Evolutionary conservation across 2,113 vertebrate genomes (phyloP).

Genomic region (Oxygymnocypris stewartii): DNA sequence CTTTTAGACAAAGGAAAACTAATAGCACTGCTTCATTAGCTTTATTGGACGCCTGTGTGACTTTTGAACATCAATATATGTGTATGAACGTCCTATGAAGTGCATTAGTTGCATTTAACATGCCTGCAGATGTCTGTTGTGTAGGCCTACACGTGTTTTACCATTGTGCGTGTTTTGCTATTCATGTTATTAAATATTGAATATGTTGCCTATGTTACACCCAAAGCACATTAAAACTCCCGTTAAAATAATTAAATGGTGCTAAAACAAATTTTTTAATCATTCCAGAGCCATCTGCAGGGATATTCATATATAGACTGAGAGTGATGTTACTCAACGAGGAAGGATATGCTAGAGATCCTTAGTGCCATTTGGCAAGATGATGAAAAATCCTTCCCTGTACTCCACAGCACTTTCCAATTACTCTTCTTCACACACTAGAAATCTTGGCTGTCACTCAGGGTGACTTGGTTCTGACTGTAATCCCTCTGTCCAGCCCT

Average conservation of each 20-base stretch:
- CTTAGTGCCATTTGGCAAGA: constrained; percentile 58
- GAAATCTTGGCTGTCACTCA: constrained; percentile 61
- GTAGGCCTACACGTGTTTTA: neutral
- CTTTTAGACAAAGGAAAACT: constrained; percentile 65
- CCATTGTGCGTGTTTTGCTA: neutral
- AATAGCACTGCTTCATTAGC: constrained; percentile 72
- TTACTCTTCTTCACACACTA: constrained; percentile 59
- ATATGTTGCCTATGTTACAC: neutral
- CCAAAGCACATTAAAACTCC: neutral
- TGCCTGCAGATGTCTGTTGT: neutral
- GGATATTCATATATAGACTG: constrained; percentile 25
- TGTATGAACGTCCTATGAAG: neutral
- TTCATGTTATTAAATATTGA: constrained; percentile 9
- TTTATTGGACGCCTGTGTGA: constrained; percentile 62
- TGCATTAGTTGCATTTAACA: neutral
- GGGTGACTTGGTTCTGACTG: constrained; percentile 53
- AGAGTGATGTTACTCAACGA: constrained; percentile 50
- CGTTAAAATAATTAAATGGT: constrained; percentile 5
- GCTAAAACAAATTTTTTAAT: neutral
- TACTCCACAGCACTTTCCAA: constrained; percentile 60
- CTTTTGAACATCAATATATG: constrained; percentile 47
- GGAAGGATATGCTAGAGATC: constrained; percentile 53
- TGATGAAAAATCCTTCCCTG: constrained; percentile 56
- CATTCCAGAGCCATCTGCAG: neutral
- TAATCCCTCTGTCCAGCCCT: constrained; percentile 55